Base-by-base conservation (phyloP, 2,888 invertebrate genomes). In the Pilophorus perplexus region DNA sequence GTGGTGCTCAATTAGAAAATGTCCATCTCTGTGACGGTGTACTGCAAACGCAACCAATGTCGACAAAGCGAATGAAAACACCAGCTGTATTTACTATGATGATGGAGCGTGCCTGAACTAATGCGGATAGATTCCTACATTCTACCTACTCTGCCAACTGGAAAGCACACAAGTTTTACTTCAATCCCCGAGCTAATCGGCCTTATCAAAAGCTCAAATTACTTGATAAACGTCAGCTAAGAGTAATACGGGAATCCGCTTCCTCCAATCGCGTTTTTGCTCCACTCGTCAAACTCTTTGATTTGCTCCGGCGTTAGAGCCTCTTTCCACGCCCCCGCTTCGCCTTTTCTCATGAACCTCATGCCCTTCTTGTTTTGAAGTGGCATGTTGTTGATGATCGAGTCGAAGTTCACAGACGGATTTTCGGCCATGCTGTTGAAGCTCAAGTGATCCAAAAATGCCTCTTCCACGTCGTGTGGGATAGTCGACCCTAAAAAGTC, bases 371-470 rank as follows among this genome's bases (percentile, higher is more conserved):
- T 60, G 75, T 76, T 40, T 71, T 73, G 44, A 8, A 14, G 23
- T 28, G 38, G 22, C 38, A 40, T 40, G 22, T 48, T 48, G 23
- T 68, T 77, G 72, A 64, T 73, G 74, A 71, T 73, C 0, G 75
- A 71, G 72, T 82, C 80, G 70, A 79, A 78, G 74, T 86, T 84
- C 12, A 83, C 82, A 16, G 81, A 78, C 5, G 79, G 78, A 75
- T 86, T 85, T 3, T 77, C 74, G 71, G 80, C 81, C 85, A 86
- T 86, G 52, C 74, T 76, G 20, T 77, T 75, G 73, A 83, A 83
- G 67, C 78, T 78, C 64, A 82, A 78, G 74, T 81, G 80, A 2
- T 76, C 71, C n/a, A 74, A 74, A 22, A 83, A 75, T 1, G 68
- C 71, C 3, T 74, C 71, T 42, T 80, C 73, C 66, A 80, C 74